These are phyloP conservation scores for Agonopterix subpropinquella DNA, from an alignment of 2,888 invertebrate genomes.

Conservation along the genomic window DNA sequence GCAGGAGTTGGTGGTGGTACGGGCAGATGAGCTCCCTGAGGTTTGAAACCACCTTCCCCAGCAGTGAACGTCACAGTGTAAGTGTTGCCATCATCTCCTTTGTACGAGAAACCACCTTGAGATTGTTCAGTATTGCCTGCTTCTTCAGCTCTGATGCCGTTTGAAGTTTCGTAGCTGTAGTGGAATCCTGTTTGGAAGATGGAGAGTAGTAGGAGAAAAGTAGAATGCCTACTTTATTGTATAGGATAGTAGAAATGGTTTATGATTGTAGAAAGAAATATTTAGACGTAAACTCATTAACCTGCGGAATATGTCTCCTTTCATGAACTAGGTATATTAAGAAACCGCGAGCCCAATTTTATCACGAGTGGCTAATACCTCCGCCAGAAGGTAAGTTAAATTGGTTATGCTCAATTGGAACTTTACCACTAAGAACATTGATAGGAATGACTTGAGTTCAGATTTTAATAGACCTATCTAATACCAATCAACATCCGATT, in stretches of 20 bases:
- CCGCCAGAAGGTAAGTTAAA: no score
- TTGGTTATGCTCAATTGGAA: no score
- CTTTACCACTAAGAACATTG: no score
- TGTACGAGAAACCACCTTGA: conserved; percentile 74
- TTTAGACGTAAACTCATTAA: no score
- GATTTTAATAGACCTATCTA: no score
- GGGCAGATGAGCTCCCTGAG: conserved; percentile 73
- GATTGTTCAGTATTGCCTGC: conserved; percentile 37
- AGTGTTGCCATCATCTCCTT: conserved; percentile 72
- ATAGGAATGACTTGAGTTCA: no score
- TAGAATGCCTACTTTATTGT: background rate
- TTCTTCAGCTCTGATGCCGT: conserved; percentile 58
- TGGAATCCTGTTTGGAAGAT: conserved; percentile 40
- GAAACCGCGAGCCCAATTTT: no score
- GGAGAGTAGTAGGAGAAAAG: no score
- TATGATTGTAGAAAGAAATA: background rate
- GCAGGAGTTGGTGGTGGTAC: conserved; percentile 75
- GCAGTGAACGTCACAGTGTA: conserved; percentile 71
- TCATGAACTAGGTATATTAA: no score
- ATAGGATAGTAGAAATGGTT: background rate
- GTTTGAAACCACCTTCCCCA: conserved; percentile 74
- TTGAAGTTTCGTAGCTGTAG: conserved; percentile 57
- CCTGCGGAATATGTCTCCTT: no score
- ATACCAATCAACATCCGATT: no score
- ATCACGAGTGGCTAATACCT: no score